Conservation (phyloP, 2,888 invertebrate species). For the Agrypnus murinus region DNA sequence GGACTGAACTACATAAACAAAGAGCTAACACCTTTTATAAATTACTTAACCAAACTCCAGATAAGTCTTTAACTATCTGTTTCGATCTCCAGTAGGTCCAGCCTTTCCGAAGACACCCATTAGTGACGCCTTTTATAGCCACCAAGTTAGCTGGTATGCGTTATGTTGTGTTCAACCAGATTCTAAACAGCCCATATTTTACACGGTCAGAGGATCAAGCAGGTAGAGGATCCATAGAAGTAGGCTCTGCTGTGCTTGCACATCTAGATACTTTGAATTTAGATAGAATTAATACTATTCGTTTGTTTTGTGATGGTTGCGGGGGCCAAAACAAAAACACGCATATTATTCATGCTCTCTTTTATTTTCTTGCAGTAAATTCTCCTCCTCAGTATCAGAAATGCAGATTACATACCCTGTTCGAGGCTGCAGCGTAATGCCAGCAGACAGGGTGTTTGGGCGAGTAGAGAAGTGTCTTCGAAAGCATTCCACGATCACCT, state of each 20-base stretch:
- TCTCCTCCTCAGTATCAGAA: slow-evolving; percentile 27
- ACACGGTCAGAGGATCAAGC: slow-evolving; percentile 45
- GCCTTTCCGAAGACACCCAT: slow-evolving; percentile 39
- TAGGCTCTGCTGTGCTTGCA: slow-evolving; percentile 40
- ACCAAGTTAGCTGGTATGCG: slow-evolving; percentile 42
- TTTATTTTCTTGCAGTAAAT: slow-evolving; percentile 29
- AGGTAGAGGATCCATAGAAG: slow-evolving; percentile 31
- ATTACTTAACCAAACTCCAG: slow-evolving; percentile 30
- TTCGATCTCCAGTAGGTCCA: slow-evolving; percentile 48
- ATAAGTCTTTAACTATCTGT: slow-evolving; percentile 30
- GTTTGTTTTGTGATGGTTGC: too few relatives aligned
- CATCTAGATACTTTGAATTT: slow-evolving; percentile 23
- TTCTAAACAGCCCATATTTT: slow-evolving; percentile 48
- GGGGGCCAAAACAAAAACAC: slow-evolving; percentile 36
- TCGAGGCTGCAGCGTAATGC: slow-evolving; percentile 34
- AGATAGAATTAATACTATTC: not conserved
- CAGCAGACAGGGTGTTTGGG: slow-evolving; percentile 41
- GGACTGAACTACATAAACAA: slow-evolving; percentile 25
- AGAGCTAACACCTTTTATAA: slow-evolving; percentile 41
- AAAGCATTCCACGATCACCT: slow-evolving; percentile 23
- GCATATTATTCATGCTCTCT: slow-evolving; percentile 28
- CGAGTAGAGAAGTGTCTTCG: slow-evolving; percentile 39
- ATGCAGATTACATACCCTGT: slow-evolving; percentile 29
- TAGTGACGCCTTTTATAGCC: slow-evolving; percentile 40
- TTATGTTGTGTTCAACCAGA: slow-evolving; percentile 32